phyloP scores from a whole-genome alignment of 2,888 invertebrate genomes.

The Ptychoptera albimana region DNA sequence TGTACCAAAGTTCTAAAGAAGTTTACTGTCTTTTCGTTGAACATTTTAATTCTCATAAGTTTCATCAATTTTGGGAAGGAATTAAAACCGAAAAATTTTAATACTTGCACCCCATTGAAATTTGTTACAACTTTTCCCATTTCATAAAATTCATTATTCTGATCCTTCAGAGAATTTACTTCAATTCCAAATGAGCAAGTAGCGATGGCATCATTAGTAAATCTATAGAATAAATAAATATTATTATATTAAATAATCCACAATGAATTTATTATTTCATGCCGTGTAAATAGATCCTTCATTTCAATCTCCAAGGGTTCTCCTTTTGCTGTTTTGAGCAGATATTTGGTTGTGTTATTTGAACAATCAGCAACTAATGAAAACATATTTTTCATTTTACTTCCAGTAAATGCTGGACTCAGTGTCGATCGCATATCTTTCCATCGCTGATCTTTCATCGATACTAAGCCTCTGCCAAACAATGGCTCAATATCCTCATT shows the following conservation, averaged over 20 bases:
- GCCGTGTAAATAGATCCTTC: constrained; percentile 23
- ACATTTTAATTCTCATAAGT: not conserved
- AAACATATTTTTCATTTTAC: constrained; percentile 22
- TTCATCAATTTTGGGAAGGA: constrained; percentile 1
- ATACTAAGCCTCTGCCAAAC: constrained; percentile 4
- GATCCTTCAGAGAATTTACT: constrained; percentile 33
- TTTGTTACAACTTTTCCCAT: constrained; percentile 30
- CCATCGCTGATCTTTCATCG: constrained; percentile 14
- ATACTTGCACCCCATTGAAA: constrained; percentile 13
- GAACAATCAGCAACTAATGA: constrained; percentile 2
- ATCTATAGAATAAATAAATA: constrained; percentile 6
- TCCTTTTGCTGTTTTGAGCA: not conserved
- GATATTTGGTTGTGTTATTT: not conserved
- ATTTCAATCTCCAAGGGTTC: constrained; percentile 19
- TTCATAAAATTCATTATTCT: constrained; percentile 33
- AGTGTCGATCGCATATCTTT: constrained; percentile 19
- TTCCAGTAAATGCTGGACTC: constrained; percentile 21
- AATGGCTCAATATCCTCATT: constrained; percentile 3
- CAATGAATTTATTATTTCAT: no score
- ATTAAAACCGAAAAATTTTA: constrained; percentile 1
- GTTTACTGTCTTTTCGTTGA: not conserved
- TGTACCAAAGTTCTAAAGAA: constrained; percentile 1
- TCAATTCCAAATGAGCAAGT: constrained; percentile 18
- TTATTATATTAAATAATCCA: no score
- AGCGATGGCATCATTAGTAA: constrained; percentile 30